Percentiles rank a stretch among this genome's conserved stretches.
phyloP scores from a whole-genome alignment of 2,113 vertebrate species.

The Strix uralensis region DNA sequence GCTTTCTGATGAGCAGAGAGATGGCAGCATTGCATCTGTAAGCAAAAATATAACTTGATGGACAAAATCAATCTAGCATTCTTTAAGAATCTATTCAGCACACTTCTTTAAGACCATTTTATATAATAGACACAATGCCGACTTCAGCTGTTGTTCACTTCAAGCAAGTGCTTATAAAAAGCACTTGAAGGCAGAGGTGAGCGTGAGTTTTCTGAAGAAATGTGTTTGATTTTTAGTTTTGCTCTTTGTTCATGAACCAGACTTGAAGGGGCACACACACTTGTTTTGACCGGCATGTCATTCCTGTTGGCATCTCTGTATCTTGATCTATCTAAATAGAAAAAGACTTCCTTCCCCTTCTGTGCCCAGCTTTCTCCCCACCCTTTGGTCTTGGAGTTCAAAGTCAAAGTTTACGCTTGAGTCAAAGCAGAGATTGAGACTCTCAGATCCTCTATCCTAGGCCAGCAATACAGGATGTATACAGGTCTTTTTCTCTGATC shows the following conservation, averaged over 20 bases:
- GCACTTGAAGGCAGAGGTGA: not conserved
- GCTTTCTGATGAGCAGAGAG: not conserved
- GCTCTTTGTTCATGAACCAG: not conserved
- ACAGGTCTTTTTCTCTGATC: not conserved
- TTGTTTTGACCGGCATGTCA: not conserved
- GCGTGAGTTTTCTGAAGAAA: not conserved
- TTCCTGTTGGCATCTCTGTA: not conserved
- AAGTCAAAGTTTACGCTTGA: not conserved
- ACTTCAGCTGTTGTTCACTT: not conserved
- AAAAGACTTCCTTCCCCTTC: not conserved
- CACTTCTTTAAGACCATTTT: not conserved
- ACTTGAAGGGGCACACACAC: not conserved
- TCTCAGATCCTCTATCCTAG: not conserved
- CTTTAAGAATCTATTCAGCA: not conserved
- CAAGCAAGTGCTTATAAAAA: not conserved
- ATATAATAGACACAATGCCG: too few relatives aligned
- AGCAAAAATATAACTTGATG: not conserved
- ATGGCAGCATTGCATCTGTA: not conserved
- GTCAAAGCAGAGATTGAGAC: not conserved
- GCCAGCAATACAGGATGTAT: not conserved
- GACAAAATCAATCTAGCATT: not conserved
- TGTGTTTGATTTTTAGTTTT: not conserved
- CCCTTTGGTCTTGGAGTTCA: not conserved
- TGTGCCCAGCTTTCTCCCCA: not conserved
- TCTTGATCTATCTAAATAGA: not conserved